Evolutionary conservation across 2,888 invertebrate species (phyloP), one percentile per base, ranked within the genome.

Genomic region (Orthosia gothica): DNA sequence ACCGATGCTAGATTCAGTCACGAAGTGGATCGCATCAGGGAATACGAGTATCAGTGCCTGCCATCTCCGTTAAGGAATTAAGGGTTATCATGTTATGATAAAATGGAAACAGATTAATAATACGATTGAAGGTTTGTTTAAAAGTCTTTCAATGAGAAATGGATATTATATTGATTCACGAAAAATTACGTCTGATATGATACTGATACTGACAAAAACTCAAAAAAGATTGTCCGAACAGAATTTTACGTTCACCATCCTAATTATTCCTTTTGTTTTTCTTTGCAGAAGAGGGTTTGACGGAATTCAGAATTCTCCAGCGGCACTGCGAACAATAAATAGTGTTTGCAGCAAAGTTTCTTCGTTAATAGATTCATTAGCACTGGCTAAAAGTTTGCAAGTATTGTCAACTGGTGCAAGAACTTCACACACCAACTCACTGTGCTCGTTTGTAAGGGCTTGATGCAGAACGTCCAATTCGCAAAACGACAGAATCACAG

Each of bases 361-460:
- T 26, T 62, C 73, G 64, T 71, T 80, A 71, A 75, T 82, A 74
- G 49, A 84, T 80, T 84, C 70, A 73, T 82, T 67, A 74, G 80
- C 50, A 40, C n/a, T 47, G 23, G 76, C 65, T 66, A 55, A 65
- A 72, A 76, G 58, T 77, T 77, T 2, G 57, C 15, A 18, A 62
- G 63, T 32, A 66, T 66, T 74, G 54, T 82, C 63, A 47, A 74
- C 68, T 76, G 58, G 32, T 65, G 55, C 57, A 79, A 70, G 40
- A 58, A 32, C 50, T 58, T 52, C 20, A 26, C 40, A 26, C 23
- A 52, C 20, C 15, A 74, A 63, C 47, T 68, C 9, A 18, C 62
- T 40, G 54, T 18, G 40, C 45, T 20, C 15, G 57, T 26, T 57
- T 57, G 16, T 9, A 32, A 16, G 11, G 52, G 40, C 40, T n/a